phyloP scores from a whole-genome alignment of 2,113 vertebrate genomes.

The Malurus alboscapulatus region DNA sequence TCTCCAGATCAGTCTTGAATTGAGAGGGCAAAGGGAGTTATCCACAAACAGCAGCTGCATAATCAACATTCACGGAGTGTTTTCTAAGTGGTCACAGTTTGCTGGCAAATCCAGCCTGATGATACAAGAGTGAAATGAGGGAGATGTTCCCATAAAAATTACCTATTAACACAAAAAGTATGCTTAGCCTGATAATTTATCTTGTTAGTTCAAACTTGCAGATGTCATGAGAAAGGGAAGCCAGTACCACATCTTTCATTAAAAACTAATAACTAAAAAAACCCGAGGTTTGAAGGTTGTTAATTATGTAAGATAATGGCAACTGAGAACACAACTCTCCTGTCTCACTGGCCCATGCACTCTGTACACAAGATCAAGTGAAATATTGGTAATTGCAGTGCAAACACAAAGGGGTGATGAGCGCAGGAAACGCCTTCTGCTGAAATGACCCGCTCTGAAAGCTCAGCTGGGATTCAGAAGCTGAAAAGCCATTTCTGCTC shows the following conservation, averaged over 20 bases:
- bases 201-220: not conserved
- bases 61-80: not conserved
- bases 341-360: not conserved
- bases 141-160: not conserved
- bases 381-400: not conserved
- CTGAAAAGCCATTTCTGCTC: slow-evolving; percentile 24
- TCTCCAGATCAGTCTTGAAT: not conserved
- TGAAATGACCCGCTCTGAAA: not conserved
- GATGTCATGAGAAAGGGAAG: not conserved
- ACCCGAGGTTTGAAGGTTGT: not conserved
- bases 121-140: not conserved
- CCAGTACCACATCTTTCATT: not conserved
- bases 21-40: not conserved
- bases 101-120: not conserved
- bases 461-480: not conserved
- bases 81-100: not conserved
- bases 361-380: not conserved
- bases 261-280: slow-evolving; percentile 18
- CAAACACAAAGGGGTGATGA: not conserved
- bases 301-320: not conserved
- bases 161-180: not conserved
- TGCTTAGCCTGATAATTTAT: not conserved
- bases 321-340: not conserved
- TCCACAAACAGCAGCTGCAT: not conserved
- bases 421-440: not conserved